Evolutionary conservation across 1,140 invertebrate species (phyloP).

Genomic region (Venturia canescens): DNA sequence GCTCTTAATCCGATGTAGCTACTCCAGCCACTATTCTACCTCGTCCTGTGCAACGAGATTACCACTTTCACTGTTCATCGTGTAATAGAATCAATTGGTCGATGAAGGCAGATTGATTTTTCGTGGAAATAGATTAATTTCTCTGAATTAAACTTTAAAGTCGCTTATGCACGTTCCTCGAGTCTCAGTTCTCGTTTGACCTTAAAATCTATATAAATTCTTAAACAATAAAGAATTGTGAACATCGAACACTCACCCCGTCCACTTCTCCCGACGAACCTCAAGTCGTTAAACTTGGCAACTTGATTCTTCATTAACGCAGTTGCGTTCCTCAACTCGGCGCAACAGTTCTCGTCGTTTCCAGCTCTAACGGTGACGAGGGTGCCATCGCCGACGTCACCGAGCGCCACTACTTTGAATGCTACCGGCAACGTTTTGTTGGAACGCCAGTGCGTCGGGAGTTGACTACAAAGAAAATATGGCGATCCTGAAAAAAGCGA

Average conservation of each 20-base stretch:
- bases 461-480: conserved; percentile 93
- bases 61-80: not conserved
- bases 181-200: too few relatives aligned
- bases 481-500: conserved; percentile 80
- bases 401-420: conserved; percentile 94
- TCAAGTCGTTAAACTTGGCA: too few relatives aligned
- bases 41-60: not conserved
- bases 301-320: conserved; percentile 98
- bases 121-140: too few relatives aligned
- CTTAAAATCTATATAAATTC: not conserved
- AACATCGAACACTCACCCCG: conserved; percentile 86
- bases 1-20: not conserved
- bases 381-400: conserved; percentile 96
- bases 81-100: too few relatives aligned
- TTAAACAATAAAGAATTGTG: not conserved
- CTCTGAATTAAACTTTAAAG: too few relatives aligned
- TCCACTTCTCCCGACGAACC: conserved; percentile 97
- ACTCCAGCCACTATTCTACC: not conserved
- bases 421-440: conserved; percentile 97
- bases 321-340: conserved; percentile 94
- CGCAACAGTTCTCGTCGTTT: conserved; percentile 98
- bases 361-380: conserved; percentile 96
- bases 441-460: conserved; percentile 97
- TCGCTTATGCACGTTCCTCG: too few relatives aligned
- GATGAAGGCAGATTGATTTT: too few relatives aligned